phyloP scores from a whole-genome alignment of 2,797 vertebrate species.

The Myotis myotis region DNA sequence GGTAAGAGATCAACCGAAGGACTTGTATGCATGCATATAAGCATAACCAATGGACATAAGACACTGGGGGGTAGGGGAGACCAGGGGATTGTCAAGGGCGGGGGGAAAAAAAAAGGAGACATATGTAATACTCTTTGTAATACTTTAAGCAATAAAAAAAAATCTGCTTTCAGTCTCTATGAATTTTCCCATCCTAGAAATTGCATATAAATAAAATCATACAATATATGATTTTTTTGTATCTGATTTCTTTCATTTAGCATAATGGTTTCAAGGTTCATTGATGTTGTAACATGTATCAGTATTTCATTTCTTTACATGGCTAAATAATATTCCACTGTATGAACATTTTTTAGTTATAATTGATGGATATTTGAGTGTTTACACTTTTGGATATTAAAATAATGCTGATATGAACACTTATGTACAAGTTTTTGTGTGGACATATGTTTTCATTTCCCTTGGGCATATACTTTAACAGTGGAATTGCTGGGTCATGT shows the following conservation, averaged over 20 bases:
- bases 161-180: neutral
- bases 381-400: constrained; percentile 20
- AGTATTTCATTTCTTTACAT: constrained; percentile 14
- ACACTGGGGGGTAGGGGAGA: no score
- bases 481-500: neutral
- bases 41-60: no score
- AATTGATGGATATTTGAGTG: neutral
- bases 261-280: constrained; percentile 18
- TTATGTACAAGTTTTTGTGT: neutral
- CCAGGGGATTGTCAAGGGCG: no score
- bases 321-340: constrained; percentile 20
- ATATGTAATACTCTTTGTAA: no score
- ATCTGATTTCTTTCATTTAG: constrained; percentile 11
- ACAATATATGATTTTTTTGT: neutral
- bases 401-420: neutral
- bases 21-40: no score
- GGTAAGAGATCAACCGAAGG: no score
- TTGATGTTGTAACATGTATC: neutral
- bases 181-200: neutral
- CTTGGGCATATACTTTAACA: neutral
- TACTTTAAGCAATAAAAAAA: no score
- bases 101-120: no score
- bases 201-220: constrained; percentile 6
- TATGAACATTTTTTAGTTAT: neutral
- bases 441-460: neutral